Percentiles rank a stretch among this genome's conserved stretches.
These are phyloP conservation scores for Dolichoris vasculosae DNA, from an alignment of 1,140 invertebrate species.

Conservation along the genomic window DNA sequence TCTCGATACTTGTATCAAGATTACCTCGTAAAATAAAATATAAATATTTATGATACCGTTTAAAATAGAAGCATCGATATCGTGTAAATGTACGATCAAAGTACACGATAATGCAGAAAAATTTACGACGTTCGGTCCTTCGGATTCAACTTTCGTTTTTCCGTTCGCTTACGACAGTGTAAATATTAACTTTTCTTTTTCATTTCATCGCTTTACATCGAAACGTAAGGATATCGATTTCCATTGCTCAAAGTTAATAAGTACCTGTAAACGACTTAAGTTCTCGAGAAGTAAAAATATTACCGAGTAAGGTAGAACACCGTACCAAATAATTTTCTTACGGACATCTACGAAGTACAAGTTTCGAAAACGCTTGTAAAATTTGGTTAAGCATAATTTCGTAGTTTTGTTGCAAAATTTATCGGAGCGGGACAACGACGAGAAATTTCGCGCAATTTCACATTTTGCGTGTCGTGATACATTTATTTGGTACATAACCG, in stretches of 20 bases:
- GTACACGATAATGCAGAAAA: neutral
- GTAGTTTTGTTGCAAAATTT: neutral
- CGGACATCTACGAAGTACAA: neutral
- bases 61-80: neutral
- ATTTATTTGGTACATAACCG: too few relatives aligned
- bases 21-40: neutral
- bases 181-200: neutral
- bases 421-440: neutral
- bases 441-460: neutral
- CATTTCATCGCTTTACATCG: neutral
- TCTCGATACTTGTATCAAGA: neutral
- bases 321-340: slow-evolving; percentile 1
- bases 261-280: neutral
- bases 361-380: neutral
- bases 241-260: neutral
- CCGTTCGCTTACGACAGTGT: neutral
- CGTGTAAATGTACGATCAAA: neutral
- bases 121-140: neutral
- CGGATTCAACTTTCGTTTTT: neutral
- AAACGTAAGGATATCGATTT: neutral
- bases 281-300: neutral
- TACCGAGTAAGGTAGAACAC: neutral
- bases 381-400: neutral
- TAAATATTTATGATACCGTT: neutral
- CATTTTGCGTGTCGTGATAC: neutral